Percentiles rank a stretch among this genome's conserved stretches.
Evolutionary conservation across 2,888 invertebrate genomes (phyloP).

Genomic region (Athripsodes cinereus): DNA sequence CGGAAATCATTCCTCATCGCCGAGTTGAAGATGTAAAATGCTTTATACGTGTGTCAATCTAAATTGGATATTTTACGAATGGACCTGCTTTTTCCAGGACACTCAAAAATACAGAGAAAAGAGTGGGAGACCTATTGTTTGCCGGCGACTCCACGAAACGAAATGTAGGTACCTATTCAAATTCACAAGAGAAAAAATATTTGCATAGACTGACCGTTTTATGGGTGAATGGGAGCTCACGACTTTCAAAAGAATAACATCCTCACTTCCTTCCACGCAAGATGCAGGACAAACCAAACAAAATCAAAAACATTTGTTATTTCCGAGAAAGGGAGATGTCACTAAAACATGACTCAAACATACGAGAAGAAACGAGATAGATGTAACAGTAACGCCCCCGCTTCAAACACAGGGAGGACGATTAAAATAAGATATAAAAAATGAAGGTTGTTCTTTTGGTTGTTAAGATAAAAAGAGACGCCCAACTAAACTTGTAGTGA

Average conservation of each 20-base stretch:
- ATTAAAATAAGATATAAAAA: constrained; percentile 13
- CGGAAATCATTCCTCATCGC: too few species aligned
- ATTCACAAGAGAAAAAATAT: too few species aligned
- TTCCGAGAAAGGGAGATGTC: constrained; percentile 18
- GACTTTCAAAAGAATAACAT: not conserved
- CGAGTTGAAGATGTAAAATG: too few species aligned
- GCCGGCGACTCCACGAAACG: too few species aligned
- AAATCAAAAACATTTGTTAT: constrained; percentile 22
- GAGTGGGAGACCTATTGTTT: too few species aligned
- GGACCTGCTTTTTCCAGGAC: too few species aligned
- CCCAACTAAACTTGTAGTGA: not conserved
- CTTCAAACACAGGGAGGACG: constrained; percentile 16
- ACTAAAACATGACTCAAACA: not conserved
- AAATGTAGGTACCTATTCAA: too few species aligned
- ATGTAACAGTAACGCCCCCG: constrained; percentile 14
- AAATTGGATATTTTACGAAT: too few species aligned
- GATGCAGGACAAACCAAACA: constrained; percentile 13
- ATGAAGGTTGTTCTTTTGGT: constrained; percentile 20
- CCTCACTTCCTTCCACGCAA: constrained; percentile 12
- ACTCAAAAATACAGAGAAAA: too few species aligned
- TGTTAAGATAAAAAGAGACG: constrained; percentile 10
- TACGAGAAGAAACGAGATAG: constrained; percentile 13
- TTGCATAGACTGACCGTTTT: too few species aligned
- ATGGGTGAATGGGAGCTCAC: not conserved
- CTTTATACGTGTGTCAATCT: too few species aligned